Conservation (phyloP, 1,140 invertebrate genomes). For the Bursaphelenchus mucronatus region DNA sequence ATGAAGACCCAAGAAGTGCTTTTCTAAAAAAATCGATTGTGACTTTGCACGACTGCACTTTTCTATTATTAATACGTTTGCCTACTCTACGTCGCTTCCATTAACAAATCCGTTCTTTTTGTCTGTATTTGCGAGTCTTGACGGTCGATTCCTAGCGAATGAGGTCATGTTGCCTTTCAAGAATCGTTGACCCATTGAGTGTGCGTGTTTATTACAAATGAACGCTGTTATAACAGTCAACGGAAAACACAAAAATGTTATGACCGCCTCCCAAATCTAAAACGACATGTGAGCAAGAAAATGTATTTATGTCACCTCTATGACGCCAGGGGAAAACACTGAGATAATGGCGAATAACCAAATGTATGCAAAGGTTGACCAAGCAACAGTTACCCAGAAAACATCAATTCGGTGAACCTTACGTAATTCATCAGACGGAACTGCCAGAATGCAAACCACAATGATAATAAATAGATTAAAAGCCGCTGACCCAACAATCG, state of each 20-base stretch:
- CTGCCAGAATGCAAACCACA: slow-evolving; percentile 62
- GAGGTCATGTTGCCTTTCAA: slow-evolving; percentile 35
- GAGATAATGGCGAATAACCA: slow-evolving; percentile 63
- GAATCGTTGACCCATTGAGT: slow-evolving; percentile 37
- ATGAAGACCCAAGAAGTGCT: slow-evolving; percentile 32
- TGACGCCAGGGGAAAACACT: slow-evolving; percentile 58
- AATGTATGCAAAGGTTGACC: slow-evolving; percentile 65
- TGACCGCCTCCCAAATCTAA: slow-evolving; percentile 65
- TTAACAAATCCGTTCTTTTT: slow-evolving; percentile 31
- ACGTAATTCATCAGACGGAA: slow-evolving; percentile 63
- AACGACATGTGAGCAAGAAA: not conserved
- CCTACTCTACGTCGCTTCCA: slow-evolving; percentile 48
- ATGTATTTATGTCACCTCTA: slow-evolving; percentile 45
- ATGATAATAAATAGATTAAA: slow-evolving; percentile 63
- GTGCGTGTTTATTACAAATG: slow-evolving; percentile 60
- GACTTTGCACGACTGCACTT: not conserved
- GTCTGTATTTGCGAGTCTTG: slow-evolving; percentile 18
- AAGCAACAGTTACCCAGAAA: slow-evolving; percentile 61
- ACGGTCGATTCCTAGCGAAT: slow-evolving; percentile 27
- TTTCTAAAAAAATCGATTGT: slow-evolving; percentile 33
- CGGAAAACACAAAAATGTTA: slow-evolving; percentile 66
- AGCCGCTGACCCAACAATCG: slow-evolving; percentile 65
- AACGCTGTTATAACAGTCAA: slow-evolving; percentile 65
- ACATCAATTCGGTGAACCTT: slow-evolving; percentile 62
- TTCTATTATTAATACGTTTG: not conserved